Percentiles rank a stretch among this genome's conserved stretches.
Conservation (phyloP, 92 coral and sea anemone species). For the Montipora capitata region DNA sequence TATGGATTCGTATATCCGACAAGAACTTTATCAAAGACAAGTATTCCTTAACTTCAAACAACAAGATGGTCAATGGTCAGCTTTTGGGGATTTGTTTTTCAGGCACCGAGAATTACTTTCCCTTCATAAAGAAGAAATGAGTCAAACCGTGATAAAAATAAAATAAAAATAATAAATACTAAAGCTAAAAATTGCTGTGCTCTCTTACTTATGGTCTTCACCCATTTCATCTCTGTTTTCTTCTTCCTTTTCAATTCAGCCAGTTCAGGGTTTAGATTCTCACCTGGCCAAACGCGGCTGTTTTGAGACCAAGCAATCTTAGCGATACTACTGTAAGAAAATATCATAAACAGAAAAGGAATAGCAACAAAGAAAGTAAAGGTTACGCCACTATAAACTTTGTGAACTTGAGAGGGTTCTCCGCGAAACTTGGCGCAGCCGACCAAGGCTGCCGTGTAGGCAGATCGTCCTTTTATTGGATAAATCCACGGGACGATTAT, state of each 20-base stretch:
- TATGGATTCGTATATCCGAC: no score
- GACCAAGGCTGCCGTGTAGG: slow-evolving; percentile 4
- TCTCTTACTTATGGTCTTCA: slow-evolving; percentile 54
- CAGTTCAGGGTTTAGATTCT: slow-evolving; percentile 11
- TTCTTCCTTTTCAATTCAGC: slow-evolving; percentile 9
- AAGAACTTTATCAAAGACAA: no score
- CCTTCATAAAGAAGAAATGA: no score
- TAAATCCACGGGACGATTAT: slow-evolving; percentile 7
- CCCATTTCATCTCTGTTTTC: slow-evolving; percentile 69
- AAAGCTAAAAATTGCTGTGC: neutral
- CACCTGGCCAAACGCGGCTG: slow-evolving; percentile 39
- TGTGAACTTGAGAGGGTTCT: neutral
- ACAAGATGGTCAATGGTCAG: no score
- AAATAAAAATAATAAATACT: no score
- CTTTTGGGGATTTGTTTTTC: no score
- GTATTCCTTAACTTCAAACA: no score
- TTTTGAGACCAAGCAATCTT: slow-evolving; percentile 59
- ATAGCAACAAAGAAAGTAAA: slow-evolving; percentile 4
- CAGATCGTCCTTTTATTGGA: neutral
- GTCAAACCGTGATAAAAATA: no score
- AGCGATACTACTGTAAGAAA: slow-evolving; percentile 40
- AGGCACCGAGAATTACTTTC: no score
- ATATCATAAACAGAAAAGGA: slow-evolving; percentile 47
- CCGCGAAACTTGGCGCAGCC: slow-evolving; percentile 34
- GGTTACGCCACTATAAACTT: slow-evolving; percentile 27